phyloP scores from a whole-genome alignment of 2,888 invertebrate genomes.

The Cepaea hortensis region DNA sequence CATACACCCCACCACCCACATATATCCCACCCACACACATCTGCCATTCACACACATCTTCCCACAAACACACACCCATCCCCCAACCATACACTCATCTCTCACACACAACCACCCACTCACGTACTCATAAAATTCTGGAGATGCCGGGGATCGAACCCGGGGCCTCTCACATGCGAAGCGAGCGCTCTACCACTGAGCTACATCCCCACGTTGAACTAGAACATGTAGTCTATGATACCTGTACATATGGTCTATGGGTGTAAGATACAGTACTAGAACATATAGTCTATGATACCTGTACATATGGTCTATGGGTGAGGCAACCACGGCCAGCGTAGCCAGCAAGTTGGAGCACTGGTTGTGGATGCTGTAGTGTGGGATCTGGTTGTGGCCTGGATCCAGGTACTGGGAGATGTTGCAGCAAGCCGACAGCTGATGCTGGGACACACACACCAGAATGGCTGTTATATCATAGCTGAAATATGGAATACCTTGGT shows the following conservation, averaged over 20 bases:
- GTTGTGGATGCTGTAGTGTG: constrained; percentile 72
- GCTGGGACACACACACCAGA: constrained; percentile 66
- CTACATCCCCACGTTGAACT: constrained; percentile 54
- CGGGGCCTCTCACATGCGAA: constrained; percentile 61
- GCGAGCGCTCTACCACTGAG: constrained; percentile 61
- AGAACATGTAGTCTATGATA: constrained; percentile 33
- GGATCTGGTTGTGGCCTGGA: constrained; percentile 65
- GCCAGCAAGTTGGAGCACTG: constrained; percentile 69
- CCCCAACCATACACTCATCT: too few relatives aligned
- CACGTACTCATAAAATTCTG: constrained; percentile 39
- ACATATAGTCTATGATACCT: constrained; percentile 57
- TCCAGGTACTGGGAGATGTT: constrained; percentile 66
- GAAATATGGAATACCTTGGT: constrained; percentile 37
- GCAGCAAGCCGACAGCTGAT: constrained; percentile 63
- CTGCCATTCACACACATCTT: too few relatives aligned
- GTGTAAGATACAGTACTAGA: constrained; percentile 38
- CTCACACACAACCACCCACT: too few relatives aligned
- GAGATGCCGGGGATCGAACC: constrained; percentile 61
- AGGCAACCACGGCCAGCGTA: constrained; percentile 65
- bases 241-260: constrained; percentile 71
- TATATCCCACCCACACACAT: too few relatives aligned
- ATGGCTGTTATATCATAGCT: constrained; percentile 70
- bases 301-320: constrained; percentile 70
- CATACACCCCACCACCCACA: too few relatives aligned
- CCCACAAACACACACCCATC: too few relatives aligned